Conservation (phyloP, 1,140 invertebrate species). For the Triops cancriformis region DNA sequence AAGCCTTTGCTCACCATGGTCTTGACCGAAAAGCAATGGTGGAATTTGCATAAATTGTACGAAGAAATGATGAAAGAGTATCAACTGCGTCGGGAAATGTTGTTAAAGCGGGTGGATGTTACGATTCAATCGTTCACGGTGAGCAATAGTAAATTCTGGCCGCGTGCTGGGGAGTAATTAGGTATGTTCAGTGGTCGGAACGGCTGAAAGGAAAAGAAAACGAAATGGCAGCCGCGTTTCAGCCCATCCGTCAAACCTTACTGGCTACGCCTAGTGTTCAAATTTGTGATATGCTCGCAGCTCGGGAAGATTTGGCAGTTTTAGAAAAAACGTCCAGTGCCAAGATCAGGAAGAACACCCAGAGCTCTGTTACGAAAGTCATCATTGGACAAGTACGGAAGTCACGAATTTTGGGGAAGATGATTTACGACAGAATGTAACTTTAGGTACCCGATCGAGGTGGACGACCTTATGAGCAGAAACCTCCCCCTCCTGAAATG, state of each 20-base stretch:
- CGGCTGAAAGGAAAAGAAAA: conserved; percentile 61
- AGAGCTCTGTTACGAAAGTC: conserved; percentile 44
- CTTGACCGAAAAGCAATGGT: conserved; percentile 73
- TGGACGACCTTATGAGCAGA: conserved; percentile 75
- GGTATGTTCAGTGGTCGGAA: conserved; percentile 67
- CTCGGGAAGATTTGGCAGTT: conserved; percentile 63
- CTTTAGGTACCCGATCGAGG: conserved; percentile 60
- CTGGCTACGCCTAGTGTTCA: conserved; percentile 52
- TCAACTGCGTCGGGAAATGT: conserved; percentile 69
- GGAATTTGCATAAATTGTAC: conserved; percentile 56
- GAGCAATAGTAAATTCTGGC: conserved; percentile 30
- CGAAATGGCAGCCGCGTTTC: conserved; percentile 59
- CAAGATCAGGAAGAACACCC: conserved; percentile 65
- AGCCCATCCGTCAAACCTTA: conserved; percentile 55
- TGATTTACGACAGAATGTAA: background rate
- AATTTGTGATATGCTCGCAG: conserved; percentile 65
- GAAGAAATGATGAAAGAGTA: conserved; percentile 71
- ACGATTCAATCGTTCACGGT: conserved; percentile 87
- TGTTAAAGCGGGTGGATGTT: conserved; percentile 82
- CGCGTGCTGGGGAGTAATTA: conserved; percentile 17
- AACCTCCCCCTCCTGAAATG: conserved; percentile 90
- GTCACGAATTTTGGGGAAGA: background rate
- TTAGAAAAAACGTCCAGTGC: conserved; percentile 82
- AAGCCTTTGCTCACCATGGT: conserved; percentile 67
- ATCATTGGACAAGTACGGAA: conserved; percentile 22